Evolutionary conservation across 2,888 invertebrate genomes (phyloP).

Genomic region (Seira musarum): DNA sequence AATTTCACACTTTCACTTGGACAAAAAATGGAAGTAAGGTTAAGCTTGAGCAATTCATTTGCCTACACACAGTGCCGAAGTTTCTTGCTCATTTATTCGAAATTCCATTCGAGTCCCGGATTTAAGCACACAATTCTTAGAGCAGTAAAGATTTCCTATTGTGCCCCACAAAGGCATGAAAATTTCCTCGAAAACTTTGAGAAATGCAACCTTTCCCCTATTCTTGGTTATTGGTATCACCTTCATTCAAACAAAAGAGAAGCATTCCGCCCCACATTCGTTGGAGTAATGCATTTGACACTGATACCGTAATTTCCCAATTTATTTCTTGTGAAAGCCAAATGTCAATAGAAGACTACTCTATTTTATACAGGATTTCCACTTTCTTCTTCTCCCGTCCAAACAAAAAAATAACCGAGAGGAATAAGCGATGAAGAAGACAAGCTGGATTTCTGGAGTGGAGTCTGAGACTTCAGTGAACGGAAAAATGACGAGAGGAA

Average conservation of each 20-base stretch:
- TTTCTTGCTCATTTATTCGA: no score
- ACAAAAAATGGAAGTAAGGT: background rate
- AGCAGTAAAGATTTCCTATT: no score
- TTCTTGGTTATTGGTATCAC: no score
- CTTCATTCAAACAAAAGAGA: no score
- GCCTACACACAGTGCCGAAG: no score
- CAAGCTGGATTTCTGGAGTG: constrained; percentile 10
- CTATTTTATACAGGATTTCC: background rate
- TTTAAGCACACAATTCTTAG: no score
- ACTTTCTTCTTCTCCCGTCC: background rate
- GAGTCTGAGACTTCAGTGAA: background rate
- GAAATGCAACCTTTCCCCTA: no score
- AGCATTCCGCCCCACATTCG: no score
- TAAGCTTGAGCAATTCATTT: no score
- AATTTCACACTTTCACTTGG: constrained; percentile 9
- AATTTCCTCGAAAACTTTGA: no score
- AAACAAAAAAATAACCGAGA: background rate
- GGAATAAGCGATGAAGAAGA: background rate
- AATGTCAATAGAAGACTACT: constrained; percentile 9
- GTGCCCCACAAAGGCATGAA: no score
- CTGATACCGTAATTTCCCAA: constrained; percentile 10
- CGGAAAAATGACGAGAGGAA: constrained; percentile 22
- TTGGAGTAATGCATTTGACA: constrained; percentile 4
- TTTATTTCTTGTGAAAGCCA: constrained; percentile 6
- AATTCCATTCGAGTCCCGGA: no score